Percentiles rank a stretch among this genome's conserved stretches.
Evolutionary conservation across 2,113 vertebrate genomes (phyloP).

Genomic region (Helogale parvula): DNA sequence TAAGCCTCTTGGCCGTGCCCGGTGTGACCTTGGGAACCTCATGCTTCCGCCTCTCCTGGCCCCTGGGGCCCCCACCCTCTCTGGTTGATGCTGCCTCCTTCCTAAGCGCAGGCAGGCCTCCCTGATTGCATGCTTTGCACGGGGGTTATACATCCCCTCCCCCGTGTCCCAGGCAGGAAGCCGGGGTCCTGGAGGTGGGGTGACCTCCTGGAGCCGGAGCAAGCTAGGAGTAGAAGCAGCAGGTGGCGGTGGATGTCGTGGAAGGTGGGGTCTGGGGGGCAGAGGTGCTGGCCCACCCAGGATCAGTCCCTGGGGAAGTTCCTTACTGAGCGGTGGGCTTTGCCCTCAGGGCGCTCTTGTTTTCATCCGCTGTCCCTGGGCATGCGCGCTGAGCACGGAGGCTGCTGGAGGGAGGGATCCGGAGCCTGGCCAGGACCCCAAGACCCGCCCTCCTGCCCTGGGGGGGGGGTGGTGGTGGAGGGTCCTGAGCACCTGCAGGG

Average conservation of each 20-base stretch:
- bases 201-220: no score
- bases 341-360: background rate
- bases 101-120: background rate
- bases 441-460: background rate
- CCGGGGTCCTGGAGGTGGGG: background rate
- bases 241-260: background rate
- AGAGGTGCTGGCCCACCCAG: background rate
- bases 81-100: no score
- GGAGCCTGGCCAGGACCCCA: background rate
- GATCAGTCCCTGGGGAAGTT: rapidly evolving
- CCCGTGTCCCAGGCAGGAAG: background rate
- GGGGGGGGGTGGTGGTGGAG: no score
- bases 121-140: background rate
- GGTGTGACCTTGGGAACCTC: background rate
- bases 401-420: background rate
- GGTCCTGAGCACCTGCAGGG: background rate
- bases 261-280: background rate
- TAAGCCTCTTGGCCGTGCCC: background rate
- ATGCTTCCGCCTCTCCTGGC: background rate
- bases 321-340: background rate
- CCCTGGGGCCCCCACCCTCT: no score
- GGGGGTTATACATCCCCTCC: background rate
- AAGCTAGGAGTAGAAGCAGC: background rate
- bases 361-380: rapidly evolving
- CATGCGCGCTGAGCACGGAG: rapidly evolving